Base-by-base conservation (phyloP, 2,113 vertebrate genomes). In the Lycocorax pyrrhopterus region DNA sequence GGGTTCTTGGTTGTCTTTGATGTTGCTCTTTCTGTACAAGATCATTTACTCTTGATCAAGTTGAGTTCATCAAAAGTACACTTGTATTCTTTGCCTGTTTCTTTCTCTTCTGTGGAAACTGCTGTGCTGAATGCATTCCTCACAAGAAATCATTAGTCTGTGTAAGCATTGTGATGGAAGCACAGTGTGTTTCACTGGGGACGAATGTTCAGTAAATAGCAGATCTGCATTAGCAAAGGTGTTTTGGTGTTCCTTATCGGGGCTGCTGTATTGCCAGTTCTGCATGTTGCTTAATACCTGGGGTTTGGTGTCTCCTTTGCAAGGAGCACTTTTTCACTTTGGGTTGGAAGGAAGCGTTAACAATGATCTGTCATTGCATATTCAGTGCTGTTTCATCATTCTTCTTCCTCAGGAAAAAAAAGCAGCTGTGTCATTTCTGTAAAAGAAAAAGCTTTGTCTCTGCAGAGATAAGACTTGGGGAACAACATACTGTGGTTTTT, bases 1-100 rank as follows among this genome's bases (percentile, higher is more conserved):
- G 59, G 33, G 14, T 81, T 95, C 69, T 64, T 87, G 12, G 8
- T 67, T 92, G 73, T 59, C 56, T 94, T 95, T 95, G 90, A 88
- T 91, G 73, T 69, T 51, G 8, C 43, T 73, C 80, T 81, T 89
- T 85, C 53, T 81, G 44, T 67, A 58, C 52, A 78, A 41, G 77
- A 17, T 86, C 8, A 30, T 62, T 60, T 93, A 64, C 17, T 64
- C 33, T 84, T 89, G 63, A 73, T 69, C 13, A 58, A 59, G 67
- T 49, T 55, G 53, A 95, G 76, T 84, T 93, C 69, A 78, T 82
- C 53, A 32, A 32, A 93, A 93, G 71, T 85, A 16, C 59, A 49
- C 37, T 30, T 78, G 29, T 59, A 18, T 68, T 89, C 66, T 87
- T 90, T 78, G 29, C 53, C 22, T 49, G 8, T 78, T 68, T 81